phyloP scores from a whole-genome alignment of 2,888 invertebrate species.

The Matsumyia berberina region DNA sequence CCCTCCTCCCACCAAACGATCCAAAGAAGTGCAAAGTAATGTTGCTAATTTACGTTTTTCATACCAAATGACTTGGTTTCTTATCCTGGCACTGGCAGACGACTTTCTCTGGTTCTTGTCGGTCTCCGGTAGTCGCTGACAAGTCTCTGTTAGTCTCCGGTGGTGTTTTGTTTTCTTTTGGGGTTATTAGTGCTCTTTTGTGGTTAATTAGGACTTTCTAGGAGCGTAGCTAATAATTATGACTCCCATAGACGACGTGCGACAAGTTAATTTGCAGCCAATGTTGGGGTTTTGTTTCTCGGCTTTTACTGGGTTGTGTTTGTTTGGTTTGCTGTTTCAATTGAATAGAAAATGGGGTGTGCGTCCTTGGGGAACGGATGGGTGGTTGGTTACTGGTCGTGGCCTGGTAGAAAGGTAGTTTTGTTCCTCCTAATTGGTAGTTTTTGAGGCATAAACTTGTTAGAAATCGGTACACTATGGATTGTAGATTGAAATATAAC shows the following conservation, averaged over 20 bases:
- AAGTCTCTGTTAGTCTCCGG: no score
- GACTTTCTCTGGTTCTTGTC: conserved; percentile 8
- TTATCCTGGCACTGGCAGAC: conserved; percentile 41
- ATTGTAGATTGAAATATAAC: conserved; percentile 58
- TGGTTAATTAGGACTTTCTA: conserved; percentile 76
- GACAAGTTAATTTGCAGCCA: conserved; percentile 77
- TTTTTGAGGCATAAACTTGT: conserved; percentile 59
- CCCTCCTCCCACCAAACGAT: no score
- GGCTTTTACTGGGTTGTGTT: conserved; percentile 27
- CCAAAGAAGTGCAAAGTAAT: conserved; percentile 73
- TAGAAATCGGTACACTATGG: conserved; percentile 30
- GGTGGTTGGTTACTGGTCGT: conserved; percentile 12
- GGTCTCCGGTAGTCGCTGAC: conserved; percentile 1
- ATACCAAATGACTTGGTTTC: conserved; percentile 63
- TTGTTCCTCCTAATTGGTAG: conserved; percentile 57
- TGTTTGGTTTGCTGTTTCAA: conserved; percentile 39
- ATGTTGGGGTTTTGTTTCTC: conserved; percentile 69
- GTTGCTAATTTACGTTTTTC: conserved; percentile 75
- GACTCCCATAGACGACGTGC: conserved; percentile 74
- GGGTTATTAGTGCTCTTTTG: conserved; percentile 76
- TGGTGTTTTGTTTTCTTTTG: conserved; percentile 53
- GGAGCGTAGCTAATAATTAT: conserved; percentile 76
- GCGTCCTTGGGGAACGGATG: conserved; percentile 12
- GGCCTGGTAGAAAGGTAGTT: conserved; percentile 15
- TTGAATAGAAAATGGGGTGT: conserved; percentile 42